Percentiles rank a stretch among this genome's conserved stretches.
These are phyloP conservation scores for Drosophila ohnishii DNA, from an alignment of 1,140 invertebrate genomes.

Conservation along the genomic window DNA sequence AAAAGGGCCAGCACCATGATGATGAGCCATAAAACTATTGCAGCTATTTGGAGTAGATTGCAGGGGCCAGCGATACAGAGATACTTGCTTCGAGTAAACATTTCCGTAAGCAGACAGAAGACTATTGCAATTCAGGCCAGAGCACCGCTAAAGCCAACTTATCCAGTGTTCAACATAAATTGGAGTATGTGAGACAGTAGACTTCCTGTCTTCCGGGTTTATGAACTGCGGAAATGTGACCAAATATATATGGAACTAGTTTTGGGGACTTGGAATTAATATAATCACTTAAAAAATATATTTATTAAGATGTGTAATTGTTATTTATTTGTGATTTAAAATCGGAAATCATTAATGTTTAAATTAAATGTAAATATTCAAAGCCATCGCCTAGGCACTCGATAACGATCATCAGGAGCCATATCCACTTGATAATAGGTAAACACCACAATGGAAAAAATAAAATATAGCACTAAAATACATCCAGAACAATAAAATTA, in stretches of 20 bases:
- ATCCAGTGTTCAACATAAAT: constrained; percentile 32
- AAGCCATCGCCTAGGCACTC: background rate
- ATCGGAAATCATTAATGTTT: background rate
- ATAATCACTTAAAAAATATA: background rate
- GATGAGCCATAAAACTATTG: constrained; percentile 72
- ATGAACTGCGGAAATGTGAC: constrained; percentile 6
- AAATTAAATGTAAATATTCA: background rate
- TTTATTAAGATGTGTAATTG: too few species aligned
- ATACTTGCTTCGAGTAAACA: constrained; percentile 34
- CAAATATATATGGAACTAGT: background rate
- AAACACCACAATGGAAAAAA: constrained; percentile 16
- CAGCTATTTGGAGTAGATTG: constrained; percentile 57
- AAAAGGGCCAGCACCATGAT: constrained; percentile 25
- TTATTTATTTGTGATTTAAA: background rate
- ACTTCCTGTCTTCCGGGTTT: background rate
- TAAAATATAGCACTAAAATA: constrained; percentile 11
- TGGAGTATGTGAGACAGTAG: background rate
- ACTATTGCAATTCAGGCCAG: constrained; percentile 23
- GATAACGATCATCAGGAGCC: constrained; percentile 21
- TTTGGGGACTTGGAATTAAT: background rate
- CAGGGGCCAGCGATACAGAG: constrained; percentile 18
- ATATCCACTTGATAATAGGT: constrained; percentile 31
- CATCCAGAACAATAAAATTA: too few species aligned
- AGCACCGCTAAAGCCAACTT: constrained; percentile 17
- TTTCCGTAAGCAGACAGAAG: constrained; percentile 8